A percentile compares a stretch with the other conserved stretches of the same genome.
Evolutionary conservation across 2,888 invertebrate genomes (phyloP).

Genomic region (Polydrusus tereticollis): DNA sequence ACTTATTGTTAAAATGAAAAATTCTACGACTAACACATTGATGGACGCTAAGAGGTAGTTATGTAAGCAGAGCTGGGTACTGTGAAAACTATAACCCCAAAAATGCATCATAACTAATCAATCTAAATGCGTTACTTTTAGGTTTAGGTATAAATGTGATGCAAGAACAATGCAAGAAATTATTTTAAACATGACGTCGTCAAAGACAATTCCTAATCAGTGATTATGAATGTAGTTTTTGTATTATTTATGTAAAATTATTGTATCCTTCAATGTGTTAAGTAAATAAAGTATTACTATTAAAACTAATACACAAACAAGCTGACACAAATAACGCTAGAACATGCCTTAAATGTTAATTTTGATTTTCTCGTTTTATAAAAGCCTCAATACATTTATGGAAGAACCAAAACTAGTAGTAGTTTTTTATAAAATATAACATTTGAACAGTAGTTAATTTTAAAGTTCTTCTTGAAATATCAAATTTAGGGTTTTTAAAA

Average conservation of each 20-base stretch:
- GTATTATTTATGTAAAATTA: background rate
- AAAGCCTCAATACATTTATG: constrained; percentile 28
- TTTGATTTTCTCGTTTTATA: constrained; percentile 37
- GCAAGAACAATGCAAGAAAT: too few relatives aligned
- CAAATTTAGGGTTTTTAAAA: background rate
- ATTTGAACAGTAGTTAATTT: background rate
- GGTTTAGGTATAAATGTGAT: too few relatives aligned
- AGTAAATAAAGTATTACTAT: background rate
- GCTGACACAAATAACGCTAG: constrained; percentile 31
- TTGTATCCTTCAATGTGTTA: background rate
- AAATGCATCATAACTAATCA: background rate
- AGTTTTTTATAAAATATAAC: constrained; percentile 16
- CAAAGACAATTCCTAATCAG: too few relatives aligned
- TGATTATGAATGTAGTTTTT: too few relatives aligned
- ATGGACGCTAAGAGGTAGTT: background rate
- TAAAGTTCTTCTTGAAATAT: background rate
- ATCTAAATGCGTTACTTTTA: too few relatives aligned
- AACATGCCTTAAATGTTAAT: constrained; percentile 35
- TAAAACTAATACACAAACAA: constrained; percentile 24
- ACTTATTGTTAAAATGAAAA: background rate
- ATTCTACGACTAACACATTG: background rate
- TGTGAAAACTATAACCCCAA: too few relatives aligned
- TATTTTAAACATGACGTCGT: too few relatives aligned
- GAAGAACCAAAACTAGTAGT: constrained; percentile 42
- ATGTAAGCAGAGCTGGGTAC: too few relatives aligned